Evolutionary conservation across 2,888 invertebrate genomes (phyloP), one percentile per base, ranked within the genome.

Genomic region (Chymomyza caudatula): DNA sequence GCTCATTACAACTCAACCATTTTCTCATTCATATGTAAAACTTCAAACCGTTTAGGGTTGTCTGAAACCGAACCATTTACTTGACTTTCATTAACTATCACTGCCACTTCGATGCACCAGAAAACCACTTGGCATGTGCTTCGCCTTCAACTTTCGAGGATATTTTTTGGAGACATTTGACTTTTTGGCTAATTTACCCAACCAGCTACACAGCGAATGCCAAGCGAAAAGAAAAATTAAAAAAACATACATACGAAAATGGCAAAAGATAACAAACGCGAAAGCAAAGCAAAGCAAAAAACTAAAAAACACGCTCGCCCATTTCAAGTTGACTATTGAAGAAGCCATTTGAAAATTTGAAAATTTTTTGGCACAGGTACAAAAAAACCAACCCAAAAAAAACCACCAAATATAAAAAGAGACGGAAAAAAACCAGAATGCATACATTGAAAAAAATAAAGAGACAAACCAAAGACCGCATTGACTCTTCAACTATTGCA

Each of bases 301-400:
- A 13, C 1, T 0, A 1, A n/a, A 37, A 82, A 69, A 69, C 70
- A 72, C 68, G 60, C 65, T 61, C 71, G 69, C 67, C 67, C 68
- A 72, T 74, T 77, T 77, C 77, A 78, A 76, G 78, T 76, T 74
- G 76, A 44, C 60, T 71, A 80, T 83, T 85, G 78, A 85, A 85
- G 83, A 83, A 85, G 85, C 84, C 85, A 88, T 87, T 87, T 81
- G 86, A 86, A 87, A 85, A 86, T 83, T 87, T 85, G 83, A 86
- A 86, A 86, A 84, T 75, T 83, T 87, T 75, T 87, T 87, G 88
- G 88, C 87, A 87, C 81, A 85, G 87, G 85, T 85, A 86, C 88
- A 87, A 79, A 76, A 78, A 86, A 75, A 65, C 29, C 29, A 37
- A 51, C 11, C 61, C 54, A 55, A 54, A 49, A 62, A 52, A 60